phyloP scores from a whole-genome alignment of 2,888 invertebrate species.

The Drepana falcataria region DNA sequence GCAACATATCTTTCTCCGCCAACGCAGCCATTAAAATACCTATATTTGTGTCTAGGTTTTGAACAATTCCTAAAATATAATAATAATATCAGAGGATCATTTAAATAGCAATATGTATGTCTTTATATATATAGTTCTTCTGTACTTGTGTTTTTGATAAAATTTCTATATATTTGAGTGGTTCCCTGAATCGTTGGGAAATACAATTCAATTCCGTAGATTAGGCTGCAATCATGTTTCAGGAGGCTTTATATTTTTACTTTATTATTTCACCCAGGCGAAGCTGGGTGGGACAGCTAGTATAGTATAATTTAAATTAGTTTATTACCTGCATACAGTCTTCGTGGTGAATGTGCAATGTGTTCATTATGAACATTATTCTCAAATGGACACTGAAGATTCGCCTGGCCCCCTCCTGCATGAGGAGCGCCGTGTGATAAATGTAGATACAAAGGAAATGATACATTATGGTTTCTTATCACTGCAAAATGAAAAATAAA shows the following conservation, averaged over 20 bases:
- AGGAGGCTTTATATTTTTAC: too few species aligned
- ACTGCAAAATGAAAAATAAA: conserved; percentile 38
- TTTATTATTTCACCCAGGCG: too few species aligned
- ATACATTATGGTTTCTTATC: conserved; percentile 74
- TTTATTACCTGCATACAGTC: conserved; percentile 82
- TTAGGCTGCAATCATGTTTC: too few species aligned
- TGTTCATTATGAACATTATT: conserved; percentile 82
- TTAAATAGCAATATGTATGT: too few species aligned
- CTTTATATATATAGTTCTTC: too few species aligned
- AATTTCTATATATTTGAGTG: too few species aligned
- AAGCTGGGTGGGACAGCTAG: too few species aligned
- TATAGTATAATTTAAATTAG: background rate
- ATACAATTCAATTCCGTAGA: too few species aligned
- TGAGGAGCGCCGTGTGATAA: conserved; percentile 88
- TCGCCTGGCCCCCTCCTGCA: conserved; percentile 82
- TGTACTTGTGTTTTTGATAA: too few species aligned
- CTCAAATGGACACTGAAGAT: conserved; percentile 83
- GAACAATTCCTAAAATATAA: conserved; percentile 74
- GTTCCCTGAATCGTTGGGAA: too few species aligned
- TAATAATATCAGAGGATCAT: too few species aligned
- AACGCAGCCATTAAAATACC: conserved; percentile 84
- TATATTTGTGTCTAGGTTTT: conserved; percentile 87
- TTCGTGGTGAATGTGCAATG: conserved; percentile 82
- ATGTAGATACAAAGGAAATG: conserved; percentile 85
- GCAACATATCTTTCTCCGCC: conserved; percentile 80